Evolutionary conservation across 53 echinoderm and acorn worm species (phyloP).

Genomic region (Pentamera pediparva): DNA sequence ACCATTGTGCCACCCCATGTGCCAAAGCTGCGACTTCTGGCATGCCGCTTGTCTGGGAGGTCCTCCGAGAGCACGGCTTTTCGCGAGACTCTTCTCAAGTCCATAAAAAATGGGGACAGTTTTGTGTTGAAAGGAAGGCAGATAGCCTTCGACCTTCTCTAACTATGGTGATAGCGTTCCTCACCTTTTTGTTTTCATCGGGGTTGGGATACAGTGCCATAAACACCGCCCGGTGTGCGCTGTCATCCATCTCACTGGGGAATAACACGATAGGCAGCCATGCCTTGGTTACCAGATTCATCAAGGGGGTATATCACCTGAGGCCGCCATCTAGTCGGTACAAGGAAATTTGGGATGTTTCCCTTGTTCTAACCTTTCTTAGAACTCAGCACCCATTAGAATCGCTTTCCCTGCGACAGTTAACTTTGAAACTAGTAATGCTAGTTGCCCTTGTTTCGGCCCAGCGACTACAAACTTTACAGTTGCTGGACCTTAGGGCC

Average conservation of each 20-base stretch:
- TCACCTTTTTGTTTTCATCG: background rate
- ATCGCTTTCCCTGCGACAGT: background rate
- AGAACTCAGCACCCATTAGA: background rate
- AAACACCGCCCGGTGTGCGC: background rate
- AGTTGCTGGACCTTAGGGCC: background rate
- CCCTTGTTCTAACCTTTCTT: slow-evolving; percentile 5
- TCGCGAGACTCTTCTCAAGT: background rate
- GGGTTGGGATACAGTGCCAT: background rate
- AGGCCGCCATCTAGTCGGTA: slow-evolving; percentile 23
- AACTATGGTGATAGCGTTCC: background rate
- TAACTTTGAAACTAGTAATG: slow-evolving; percentile 22
- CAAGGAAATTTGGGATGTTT: slow-evolving; percentile 28
- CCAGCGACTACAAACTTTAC: slow-evolving; percentile 12
- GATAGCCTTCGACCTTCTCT: background rate
- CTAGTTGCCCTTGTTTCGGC: slow-evolving; percentile 21
- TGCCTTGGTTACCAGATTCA: slow-evolving; percentile 12
- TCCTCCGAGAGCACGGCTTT: background rate
- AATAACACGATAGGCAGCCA: slow-evolving; percentile 9
- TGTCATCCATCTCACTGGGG: too few species aligned
- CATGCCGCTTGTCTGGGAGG: slow-evolving; percentile 11
- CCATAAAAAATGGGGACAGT: background rate
- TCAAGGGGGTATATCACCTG: slow-evolving; percentile 31
- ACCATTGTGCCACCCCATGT: too few species aligned
- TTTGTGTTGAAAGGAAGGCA: background rate
- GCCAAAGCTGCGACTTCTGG: slow-evolving; percentile 3